Percentiles rank a stretch among this genome's conserved stretches.
Conservation (phyloP, 2,888 invertebrate genomes). For the Polietes domitor region DNA sequence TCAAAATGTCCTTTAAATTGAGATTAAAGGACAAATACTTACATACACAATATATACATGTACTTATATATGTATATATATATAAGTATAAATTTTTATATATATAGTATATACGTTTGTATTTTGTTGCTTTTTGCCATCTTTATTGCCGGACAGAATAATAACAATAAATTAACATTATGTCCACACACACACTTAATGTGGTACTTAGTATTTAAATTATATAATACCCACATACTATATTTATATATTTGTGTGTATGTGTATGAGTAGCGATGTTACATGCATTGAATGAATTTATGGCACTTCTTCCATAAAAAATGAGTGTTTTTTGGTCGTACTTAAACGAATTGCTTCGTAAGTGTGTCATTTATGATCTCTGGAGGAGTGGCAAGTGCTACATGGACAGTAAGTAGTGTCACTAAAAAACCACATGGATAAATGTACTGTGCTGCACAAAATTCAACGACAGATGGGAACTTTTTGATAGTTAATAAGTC, state of each 20-base stretch:
- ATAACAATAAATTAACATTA: slow-evolving; percentile 38
- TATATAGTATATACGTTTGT: too few species aligned
- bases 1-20: slow-evolving; percentile 18
- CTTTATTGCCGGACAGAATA: slow-evolving; percentile 24
- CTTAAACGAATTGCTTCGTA: slow-evolving; percentile 11
- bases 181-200: slow-evolving; percentile 22
- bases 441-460: too few species aligned
- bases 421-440: too few species aligned
- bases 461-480: too few species aligned
- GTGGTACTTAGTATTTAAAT: slow-evolving; percentile 25
- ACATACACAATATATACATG: too few species aligned
- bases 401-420: too few species aligned
- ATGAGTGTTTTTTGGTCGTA: not conserved
- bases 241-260: not conserved
- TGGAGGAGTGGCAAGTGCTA: not conserved
- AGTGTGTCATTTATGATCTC: not conserved
- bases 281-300: slow-evolving; percentile 9
- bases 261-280: not conserved
- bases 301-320: slow-evolving; percentile 16
- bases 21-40: not conserved
- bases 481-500: too few species aligned
- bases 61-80: too few species aligned
- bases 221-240: not conserved
- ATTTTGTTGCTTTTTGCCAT: slow-evolving; percentile 4
- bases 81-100: too few species aligned